Percentiles rank a stretch among this genome's conserved stretches.
Conservation (phyloP, 2,888 invertebrate species). For the Cremastobaeus sp. region DNA sequence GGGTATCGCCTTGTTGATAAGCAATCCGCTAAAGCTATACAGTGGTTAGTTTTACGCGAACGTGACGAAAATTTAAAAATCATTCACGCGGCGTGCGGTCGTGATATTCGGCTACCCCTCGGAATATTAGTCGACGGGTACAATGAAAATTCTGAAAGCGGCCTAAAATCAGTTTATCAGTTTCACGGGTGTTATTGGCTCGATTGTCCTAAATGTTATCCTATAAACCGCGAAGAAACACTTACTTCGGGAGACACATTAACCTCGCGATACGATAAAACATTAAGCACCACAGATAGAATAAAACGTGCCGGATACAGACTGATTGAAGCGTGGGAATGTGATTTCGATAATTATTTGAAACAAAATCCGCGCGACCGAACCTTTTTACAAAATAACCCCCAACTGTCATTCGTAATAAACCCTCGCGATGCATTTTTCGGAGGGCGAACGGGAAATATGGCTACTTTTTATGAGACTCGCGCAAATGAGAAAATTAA, state of each 20-base stretch:
- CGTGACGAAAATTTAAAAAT: no score
- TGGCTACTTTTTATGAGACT: slow-evolving; percentile 7
- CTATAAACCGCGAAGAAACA: not conserved
- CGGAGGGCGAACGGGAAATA: slow-evolving; percentile 24
- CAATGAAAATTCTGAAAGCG: no score
- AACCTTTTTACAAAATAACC: not conserved
- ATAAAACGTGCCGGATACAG: slow-evolving; percentile 11
- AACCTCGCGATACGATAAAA: slow-evolving; percentile 2
- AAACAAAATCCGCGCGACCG: not conserved
- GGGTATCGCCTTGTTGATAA: no score
- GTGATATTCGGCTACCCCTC: no score
- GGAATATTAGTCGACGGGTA: no score
- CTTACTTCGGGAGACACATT: slow-evolving; percentile 1
- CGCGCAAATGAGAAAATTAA: slow-evolving; percentile 30
- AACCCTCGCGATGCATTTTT: slow-evolving; percentile 18
- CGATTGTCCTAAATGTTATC: slow-evolving; percentile 7
- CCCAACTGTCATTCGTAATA: slow-evolving; percentile 62
- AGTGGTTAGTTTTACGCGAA: no score
- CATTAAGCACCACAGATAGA: not conserved
- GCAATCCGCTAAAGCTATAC: no score
- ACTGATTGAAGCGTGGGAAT: slow-evolving; percentile 17
- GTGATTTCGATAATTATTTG: slow-evolving; percentile 9
- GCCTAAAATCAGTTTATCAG: no score
- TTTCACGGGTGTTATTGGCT: no score
- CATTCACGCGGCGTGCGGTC: no score